Evolutionary conservation across 2,797 vertebrate genomes (phyloP), one percentile per base, ranked within the genome.

Genomic region (Allobates femoralis): DNA sequence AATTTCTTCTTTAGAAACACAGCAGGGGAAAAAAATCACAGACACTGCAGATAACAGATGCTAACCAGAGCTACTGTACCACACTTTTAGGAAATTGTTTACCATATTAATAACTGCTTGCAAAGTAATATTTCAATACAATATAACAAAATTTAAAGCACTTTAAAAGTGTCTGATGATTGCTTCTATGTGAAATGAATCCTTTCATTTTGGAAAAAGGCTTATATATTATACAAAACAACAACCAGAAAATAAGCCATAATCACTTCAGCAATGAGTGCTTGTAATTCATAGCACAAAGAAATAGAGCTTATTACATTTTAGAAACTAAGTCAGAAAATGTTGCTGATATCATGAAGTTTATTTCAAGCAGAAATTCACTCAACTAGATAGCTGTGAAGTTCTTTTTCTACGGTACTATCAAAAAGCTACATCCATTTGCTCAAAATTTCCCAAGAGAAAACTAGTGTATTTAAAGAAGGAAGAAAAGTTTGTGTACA

Each of bases 321-420:
- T 50, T 80, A n/a, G 23, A 60, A 53, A 79, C 32, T 79, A 64
- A 79, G 32, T 80, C 37, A 67, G 56, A 79, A 81, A 81, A 81
- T 81, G 79, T 81, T 81, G 79, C 79, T 80, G 79, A 80, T 66
- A 81, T 81, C 79, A 81, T 28, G 41, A 51, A 66, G 79, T 66
- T 66, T 80, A 80, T 80, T 80, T 80, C 60, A 80, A 66, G 79
- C 58, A 51, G 41, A 66, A 80, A 28, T 26, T 80, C 14, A 46
- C 5, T 46, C 37, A 66, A 64, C 26, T 50, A 50, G 50, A 66
- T 66, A 50, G 26, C 18, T 79, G 26, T 79, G 37, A 79, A 62
- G 14, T 64, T 26, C 58, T 64, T 28, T 62, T 46, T 23, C 37
- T 26, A 50, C 64, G n/a, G 58, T 18, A 4, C 15, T 26, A 62